Evolutionary conservation across 2,888 invertebrate species (phyloP).

Genomic region (Epicampocera succincta): DNA sequence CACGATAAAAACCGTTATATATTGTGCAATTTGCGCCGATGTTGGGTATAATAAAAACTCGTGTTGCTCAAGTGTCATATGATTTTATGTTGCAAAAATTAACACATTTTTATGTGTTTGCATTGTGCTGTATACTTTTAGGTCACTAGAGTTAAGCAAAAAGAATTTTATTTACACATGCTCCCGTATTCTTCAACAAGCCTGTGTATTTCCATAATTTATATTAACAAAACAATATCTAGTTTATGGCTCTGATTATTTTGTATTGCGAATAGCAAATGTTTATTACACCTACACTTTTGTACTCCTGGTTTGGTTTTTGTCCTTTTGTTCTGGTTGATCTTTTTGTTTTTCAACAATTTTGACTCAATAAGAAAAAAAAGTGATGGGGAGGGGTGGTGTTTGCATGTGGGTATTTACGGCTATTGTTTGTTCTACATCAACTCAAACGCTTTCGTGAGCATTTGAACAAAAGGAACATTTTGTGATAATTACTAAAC

Average conservation of each 20-base stretch:
- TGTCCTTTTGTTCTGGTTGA: neutral
- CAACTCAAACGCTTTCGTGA: constrained; percentile 31
- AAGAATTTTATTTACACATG: neutral
- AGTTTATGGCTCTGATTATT: constrained; percentile 41
- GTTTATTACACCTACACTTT: constrained; percentile 19
- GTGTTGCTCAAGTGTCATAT: constrained; percentile 12
- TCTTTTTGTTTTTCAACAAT: neutral
- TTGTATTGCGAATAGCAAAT: constrained; percentile 42
- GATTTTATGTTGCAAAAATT: constrained; percentile 23
- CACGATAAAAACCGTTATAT: too few species aligned
- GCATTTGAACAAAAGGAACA: constrained; percentile 50
- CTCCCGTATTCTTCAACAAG: neutral
- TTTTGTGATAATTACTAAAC: constrained; percentile 48
- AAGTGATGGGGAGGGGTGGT: neutral
- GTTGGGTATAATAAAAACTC: too few species aligned
- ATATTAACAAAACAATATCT: constrained; percentile 9
- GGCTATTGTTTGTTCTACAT: constrained; percentile 20
- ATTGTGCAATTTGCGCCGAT: too few species aligned
- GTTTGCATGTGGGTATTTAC: neutral
- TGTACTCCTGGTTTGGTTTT: neutral
- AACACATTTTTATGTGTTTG: constrained; percentile 3
- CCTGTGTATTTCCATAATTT: constrained; percentile 8
- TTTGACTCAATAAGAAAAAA: too few species aligned
- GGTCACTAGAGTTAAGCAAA: constrained; percentile 5
- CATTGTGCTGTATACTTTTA: constrained; percentile 37